Percentiles rank a stretch among this genome's conserved stretches.
Evolutionary conservation across 2,888 invertebrate genomes (phyloP).

Genomic region (Cartodere bifasciata): DNA sequence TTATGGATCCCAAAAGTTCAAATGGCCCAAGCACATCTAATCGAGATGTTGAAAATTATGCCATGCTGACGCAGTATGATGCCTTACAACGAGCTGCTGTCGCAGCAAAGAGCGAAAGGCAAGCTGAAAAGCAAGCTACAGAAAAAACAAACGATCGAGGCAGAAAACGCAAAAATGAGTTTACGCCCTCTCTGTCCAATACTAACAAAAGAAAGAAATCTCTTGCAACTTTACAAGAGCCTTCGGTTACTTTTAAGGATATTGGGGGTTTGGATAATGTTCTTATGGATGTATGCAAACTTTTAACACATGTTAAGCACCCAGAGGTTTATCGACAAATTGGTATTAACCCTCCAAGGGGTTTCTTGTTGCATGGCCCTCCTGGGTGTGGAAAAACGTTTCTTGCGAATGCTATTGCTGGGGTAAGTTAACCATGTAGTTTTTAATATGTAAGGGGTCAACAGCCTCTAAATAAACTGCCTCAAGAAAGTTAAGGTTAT

Average conservation of each 20-base stretch:
- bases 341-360: slow-evolving; percentile 78
- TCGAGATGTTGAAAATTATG: slow-evolving; percentile 5
- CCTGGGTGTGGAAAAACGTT: slow-evolving; percentile 90
- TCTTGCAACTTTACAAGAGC: slow-evolving; percentile 29
- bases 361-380: slow-evolving; percentile 88
- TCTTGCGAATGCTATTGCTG: slow-evolving; percentile 70
- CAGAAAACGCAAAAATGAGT: slow-evolving; percentile 33
- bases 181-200: slow-evolving; percentile 3
- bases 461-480: no score
- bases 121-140: neutral
- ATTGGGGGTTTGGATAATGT: slow-evolving; percentile 72
- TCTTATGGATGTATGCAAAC: slow-evolving; percentile 38
- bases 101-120: slow-evolving; percentile 3
- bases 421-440: slow-evolving; percentile 38
- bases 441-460: no score
- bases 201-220: slow-evolving; percentile 35
- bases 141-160: slow-evolving; percentile 15
- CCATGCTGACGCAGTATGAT: slow-evolving; percentile 13
- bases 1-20: slow-evolving; percentile 27
- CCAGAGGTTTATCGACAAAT: slow-evolving; percentile 78
- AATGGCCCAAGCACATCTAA: slow-evolving; percentile 34
- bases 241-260: slow-evolving; percentile 52
- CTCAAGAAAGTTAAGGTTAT: no score
- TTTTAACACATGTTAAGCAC: slow-evolving; percentile 72
- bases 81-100: neutral